Conservation (phyloP, 2,888 invertebrate species). For the Petrophora chlorosata region DNA sequence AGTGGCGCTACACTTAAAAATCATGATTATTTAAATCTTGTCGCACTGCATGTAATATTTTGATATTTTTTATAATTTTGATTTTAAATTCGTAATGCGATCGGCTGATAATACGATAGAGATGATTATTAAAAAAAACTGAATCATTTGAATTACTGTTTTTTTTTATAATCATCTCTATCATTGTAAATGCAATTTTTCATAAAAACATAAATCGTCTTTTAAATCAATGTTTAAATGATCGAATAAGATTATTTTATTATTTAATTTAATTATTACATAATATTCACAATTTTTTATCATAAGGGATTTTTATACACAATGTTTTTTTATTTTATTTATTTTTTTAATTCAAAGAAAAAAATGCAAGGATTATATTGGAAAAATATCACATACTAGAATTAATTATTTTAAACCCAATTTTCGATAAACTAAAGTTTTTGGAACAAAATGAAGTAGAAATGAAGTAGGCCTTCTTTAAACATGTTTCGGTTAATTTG, state of each 20-base stretch:
- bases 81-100: too few relatives aligned
- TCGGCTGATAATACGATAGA: too few relatives aligned
- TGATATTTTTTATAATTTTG: too few relatives aligned
- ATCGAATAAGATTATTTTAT: constrained; percentile 1
- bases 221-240: not conserved
- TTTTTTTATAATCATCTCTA: too few relatives aligned
- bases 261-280: not conserved
- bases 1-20: too few relatives aligned
- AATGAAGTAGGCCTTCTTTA: constrained; percentile 4
- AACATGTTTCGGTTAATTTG: too few relatives aligned
- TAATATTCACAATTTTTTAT: constrained; percentile 21
- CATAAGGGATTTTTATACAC: constrained; percentile 24
- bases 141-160: too few relatives aligned
- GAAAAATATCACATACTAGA: constrained; percentile 37
- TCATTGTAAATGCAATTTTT: too few relatives aligned
- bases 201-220: too few relatives aligned
- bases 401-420: constrained; percentile 22
- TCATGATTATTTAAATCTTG: too few relatives aligned
- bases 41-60: too few relatives aligned
- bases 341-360: constrained; percentile 28
- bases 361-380: constrained; percentile 33
- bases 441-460: constrained; percentile 8
- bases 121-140: too few relatives aligned
- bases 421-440: constrained; percentile 1
- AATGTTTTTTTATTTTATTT: constrained; percentile 28